Evolutionary conservation across 2,797 vertebrate genomes (phyloP), one percentile per base, ranked within the genome.

Genomic region (Sarcophilus harrisii): DNA sequence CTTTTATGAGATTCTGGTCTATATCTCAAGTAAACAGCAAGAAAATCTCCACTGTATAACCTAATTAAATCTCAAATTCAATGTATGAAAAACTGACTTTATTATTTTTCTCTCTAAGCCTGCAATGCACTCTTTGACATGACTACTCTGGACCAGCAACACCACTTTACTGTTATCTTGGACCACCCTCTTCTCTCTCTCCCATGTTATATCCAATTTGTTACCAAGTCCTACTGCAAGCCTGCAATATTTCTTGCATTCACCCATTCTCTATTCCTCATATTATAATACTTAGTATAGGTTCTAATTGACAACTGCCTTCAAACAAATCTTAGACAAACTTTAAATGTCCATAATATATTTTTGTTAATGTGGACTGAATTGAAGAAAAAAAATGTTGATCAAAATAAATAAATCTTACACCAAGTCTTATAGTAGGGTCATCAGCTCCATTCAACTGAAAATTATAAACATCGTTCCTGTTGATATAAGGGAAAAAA

Each of bases 391-490:
- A 81, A 81, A 73, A 81, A 81, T 32, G n/a, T 87, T 91, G 58
- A 57, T n/a, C 54, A 57, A 73, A 91, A 29, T 93, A 81, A 93
- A 93, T 93, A 96, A 96, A 94, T 97, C 98, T 98, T 99, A 99
- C 99, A 98, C 97, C 98, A 97, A 98, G 97, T 90, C 98, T 99
- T 98, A 99, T 98, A 94, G 99, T 97, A 96, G 98, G 98, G 91
- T 99, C 99, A 95, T 98, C 91, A 94, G 95, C 95, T 59, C 98
- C 98, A 90, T 96, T 98, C 97, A 98, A 66, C n/a, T 95, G 98
- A 95, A 99, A 99, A 97, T 98, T 98, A 98, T 99, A 99, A 97
- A 99, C 59, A 97, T 99, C 99, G 95, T 99, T 97, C 97, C 99
- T 99, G 98, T 96, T 92, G 96, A 98, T 95, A 96, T 95, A 93